phyloP scores from a whole-genome alignment of 53 echinoderm and acorn worm genomes.

The Apostichopus leukothele region DNA sequence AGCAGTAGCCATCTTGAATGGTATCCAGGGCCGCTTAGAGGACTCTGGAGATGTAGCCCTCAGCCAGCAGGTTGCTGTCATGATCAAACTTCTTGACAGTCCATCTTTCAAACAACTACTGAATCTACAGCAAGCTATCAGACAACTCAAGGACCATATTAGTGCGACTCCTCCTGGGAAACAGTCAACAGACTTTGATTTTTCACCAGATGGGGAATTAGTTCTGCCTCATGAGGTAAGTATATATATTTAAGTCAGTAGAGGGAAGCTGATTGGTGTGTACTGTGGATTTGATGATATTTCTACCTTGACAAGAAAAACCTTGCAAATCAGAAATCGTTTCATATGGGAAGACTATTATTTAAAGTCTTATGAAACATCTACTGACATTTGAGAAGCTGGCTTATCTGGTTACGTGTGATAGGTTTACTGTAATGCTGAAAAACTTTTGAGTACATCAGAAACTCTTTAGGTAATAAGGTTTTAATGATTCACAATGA shows the following conservation, averaged over 20 bases:
- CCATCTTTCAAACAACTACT: conserved; percentile 92
- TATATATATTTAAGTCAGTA: neutral
- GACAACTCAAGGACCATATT: conserved; percentile 81
- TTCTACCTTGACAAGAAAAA: no score
- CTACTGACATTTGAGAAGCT: no score
- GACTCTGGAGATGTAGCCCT: conserved; percentile 76
- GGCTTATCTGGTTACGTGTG: no score
- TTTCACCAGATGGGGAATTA: conserved; percentile 74
- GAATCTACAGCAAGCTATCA: conserved; percentile 84
- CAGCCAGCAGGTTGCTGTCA: conserved; percentile 75
- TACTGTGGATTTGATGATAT: no score
- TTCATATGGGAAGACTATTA: no score
- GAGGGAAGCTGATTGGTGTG: no score
- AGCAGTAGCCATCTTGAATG: conserved; percentile 79
- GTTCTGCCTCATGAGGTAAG: conserved; percentile 56
- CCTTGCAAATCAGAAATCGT: no score
- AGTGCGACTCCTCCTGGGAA: conserved; percentile 75
- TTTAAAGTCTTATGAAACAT: no score
- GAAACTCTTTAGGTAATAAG: no score
- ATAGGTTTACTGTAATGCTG: no score
- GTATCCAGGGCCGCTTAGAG: conserved; percentile 76
- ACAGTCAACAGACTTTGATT: conserved; percentile 61
- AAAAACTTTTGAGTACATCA: no score
- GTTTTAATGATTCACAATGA: no score
- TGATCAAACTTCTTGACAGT: conserved; percentile 88